phyloP scores from a whole-genome alignment of 1,140 invertebrate species.

The Maconellicoccus hirsutus region DNA sequence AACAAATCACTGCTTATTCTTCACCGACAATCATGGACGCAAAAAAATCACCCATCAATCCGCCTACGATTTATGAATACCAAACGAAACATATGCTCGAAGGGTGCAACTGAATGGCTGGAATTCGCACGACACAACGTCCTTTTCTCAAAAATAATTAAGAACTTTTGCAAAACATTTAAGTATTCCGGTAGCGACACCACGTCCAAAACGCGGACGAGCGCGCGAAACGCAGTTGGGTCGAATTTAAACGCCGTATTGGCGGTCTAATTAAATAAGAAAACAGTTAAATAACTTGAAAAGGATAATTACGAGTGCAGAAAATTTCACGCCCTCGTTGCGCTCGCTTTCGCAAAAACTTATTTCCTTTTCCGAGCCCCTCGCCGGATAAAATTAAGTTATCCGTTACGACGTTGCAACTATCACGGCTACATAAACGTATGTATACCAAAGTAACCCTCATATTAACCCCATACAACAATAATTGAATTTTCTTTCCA shows the following conservation, averaged over 20 bases:
- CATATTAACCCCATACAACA: constrained; percentile 20
- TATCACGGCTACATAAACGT: constrained; percentile 1
- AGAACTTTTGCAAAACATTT: neutral
- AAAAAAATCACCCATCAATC: too few relatives aligned
- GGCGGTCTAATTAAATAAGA: constrained; percentile 21
- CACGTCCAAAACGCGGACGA: too few relatives aligned
- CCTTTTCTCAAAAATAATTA: neutral
- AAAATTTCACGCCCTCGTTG: constrained; percentile 10
- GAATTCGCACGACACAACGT: too few relatives aligned
- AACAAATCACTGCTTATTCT: too few relatives aligned
- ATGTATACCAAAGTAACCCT: constrained; percentile 18
- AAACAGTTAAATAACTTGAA: constrained; percentile 22
- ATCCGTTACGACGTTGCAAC: constrained; percentile 10
- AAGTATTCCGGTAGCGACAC: constrained; percentile 20
- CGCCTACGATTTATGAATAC: too few relatives aligned
- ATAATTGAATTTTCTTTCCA: constrained; percentile 16
- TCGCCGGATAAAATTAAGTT: neutral
- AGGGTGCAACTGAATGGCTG: too few relatives aligned
- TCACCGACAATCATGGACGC: too few relatives aligned
- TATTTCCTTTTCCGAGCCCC: neutral
- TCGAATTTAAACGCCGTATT: constrained; percentile 18
- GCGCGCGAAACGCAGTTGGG: neutral
- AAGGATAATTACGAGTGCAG: constrained; percentile 20
- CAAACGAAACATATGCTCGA: too few relatives aligned
- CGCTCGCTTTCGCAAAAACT: constrained; percentile 19